These are phyloP conservation scores for Pyrgus malvae DNA, from an alignment of 2,888 invertebrate genomes.

Conservation along the genomic window DNA sequence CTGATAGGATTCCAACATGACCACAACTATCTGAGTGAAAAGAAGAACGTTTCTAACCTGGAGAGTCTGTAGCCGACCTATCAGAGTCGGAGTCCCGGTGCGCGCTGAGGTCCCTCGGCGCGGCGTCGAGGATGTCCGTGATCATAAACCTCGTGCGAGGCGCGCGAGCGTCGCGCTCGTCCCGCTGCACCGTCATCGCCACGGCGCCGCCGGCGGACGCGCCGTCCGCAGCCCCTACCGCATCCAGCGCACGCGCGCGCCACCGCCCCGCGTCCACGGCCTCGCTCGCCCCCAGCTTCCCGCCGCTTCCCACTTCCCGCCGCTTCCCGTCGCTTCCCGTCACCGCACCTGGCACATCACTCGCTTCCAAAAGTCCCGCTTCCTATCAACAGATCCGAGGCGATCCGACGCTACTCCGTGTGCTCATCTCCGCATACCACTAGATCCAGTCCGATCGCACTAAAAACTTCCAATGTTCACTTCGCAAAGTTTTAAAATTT, in stretches of 20 bases:
- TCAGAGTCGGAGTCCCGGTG: conserved; percentile 81
- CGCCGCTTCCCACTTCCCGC: conserved; percentile 32
- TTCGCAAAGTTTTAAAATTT: background rate
- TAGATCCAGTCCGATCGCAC: background rate
- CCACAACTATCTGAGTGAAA: background rate
- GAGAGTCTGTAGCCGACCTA: conserved; percentile 82
- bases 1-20: background rate
- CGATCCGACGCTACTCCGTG: conserved; percentile 5
- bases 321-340: conserved; percentile 40
- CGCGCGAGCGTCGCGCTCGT: conserved; percentile 87
- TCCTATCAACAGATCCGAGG: conserved; percentile 15
- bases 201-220: conserved; percentile 70
- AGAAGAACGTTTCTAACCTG: conserved; percentile 52
- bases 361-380: conserved; percentile 31
- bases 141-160: conserved; percentile 94
- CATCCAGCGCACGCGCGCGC: conserved; percentile 52
- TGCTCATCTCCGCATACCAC: conserved; percentile 11
- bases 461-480: conserved; percentile 2
- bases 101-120: conserved; percentile 81
- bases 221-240: conserved; percentile 56
- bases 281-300: conserved; percentile 49
- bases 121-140: conserved; percentile 89
- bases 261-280: conserved; percentile 59
- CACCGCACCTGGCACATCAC: conserved; percentile 49
- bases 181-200: conserved; percentile 84